These are phyloP conservation scores for Acanthurus leucopareius DNA, from an alignment of 2,797 vertebrate genomes.

Conservation along the genomic window DNA sequence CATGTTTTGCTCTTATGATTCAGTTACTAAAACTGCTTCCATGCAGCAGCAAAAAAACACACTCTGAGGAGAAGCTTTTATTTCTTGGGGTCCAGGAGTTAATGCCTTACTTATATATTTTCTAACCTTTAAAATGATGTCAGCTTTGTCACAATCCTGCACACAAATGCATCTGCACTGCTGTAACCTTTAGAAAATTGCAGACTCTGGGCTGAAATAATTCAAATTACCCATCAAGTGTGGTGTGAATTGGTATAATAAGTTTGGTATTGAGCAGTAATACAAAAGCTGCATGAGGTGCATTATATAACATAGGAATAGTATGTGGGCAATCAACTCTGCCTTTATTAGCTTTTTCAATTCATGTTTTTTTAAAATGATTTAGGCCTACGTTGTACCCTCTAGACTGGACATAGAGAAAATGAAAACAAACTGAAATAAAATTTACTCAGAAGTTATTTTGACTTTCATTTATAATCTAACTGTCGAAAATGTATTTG, in stretches of 20 bases:
- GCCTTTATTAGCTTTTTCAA: slow-evolving; percentile 24
- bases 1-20: background rate
- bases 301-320: background rate
- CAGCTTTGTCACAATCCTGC: slow-evolving; percentile 62
- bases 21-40: background rate
- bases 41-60: slow-evolving; percentile 36
- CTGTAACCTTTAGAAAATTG: slow-evolving; percentile 78
- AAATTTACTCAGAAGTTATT: background rate
- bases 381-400: background rate
- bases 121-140: slow-evolving; percentile 78
- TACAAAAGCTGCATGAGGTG: slow-evolving; percentile 12
- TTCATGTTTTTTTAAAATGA: background rate
- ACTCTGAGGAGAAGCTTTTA: slow-evolving; percentile 65
- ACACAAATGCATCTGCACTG: slow-evolving; percentile 67
- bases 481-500: background rate
- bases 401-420: background rate
- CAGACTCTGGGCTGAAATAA: slow-evolving; percentile 65
- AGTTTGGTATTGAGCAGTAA: slow-evolving; percentile 36
- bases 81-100: slow-evolving; percentile 69
- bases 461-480: background rate
- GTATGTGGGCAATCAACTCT: background rate
- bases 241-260: slow-evolving; percentile 45
- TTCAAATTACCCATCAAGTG: slow-evolving; percentile 59
- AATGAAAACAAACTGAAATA: background rate
- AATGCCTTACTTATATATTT: slow-evolving; percentile 78